phyloP scores from a whole-genome alignment of 35 echinoderm and acorn worm species.

The Heliocidaris erythrogramma region DNA sequence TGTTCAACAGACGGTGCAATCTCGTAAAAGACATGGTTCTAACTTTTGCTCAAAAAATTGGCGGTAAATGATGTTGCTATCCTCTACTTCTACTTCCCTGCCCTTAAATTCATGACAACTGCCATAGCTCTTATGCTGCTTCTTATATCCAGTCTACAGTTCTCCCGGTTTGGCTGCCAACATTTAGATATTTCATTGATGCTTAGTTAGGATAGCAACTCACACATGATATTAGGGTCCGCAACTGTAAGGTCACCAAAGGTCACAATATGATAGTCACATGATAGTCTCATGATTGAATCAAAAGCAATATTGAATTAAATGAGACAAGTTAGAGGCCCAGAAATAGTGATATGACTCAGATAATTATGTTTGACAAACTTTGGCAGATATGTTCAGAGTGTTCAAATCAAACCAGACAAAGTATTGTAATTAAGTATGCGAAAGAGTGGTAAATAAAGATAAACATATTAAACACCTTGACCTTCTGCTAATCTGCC shows the following conservation, averaged over 20 bases:
- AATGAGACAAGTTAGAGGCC: background rate
- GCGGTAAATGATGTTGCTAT: background rate
- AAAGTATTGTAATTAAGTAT: too few relatives aligned
- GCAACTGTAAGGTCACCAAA: background rate
- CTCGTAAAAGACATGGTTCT: background rate
- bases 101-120: background rate
- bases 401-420: too few relatives aligned
- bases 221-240: background rate
- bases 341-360: background rate
- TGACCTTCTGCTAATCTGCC: background rate
- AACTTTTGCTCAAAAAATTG: background rate
- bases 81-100: background rate
- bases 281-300: background rate
- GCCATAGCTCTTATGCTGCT: background rate
- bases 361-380: background rate
- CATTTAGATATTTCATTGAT: background rate
- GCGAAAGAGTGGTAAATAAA: background rate
- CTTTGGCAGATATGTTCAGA: background rate
- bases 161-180: background rate
- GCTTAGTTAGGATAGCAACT: background rate
- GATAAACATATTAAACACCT: background rate
- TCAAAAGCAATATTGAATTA: too few relatives aligned
- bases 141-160: background rate
- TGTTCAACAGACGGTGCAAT: conserved; percentile 15
- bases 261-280: background rate